Conservation (phyloP, 2,888 invertebrate genomes). For the Tanypteryx hageni region DNA sequence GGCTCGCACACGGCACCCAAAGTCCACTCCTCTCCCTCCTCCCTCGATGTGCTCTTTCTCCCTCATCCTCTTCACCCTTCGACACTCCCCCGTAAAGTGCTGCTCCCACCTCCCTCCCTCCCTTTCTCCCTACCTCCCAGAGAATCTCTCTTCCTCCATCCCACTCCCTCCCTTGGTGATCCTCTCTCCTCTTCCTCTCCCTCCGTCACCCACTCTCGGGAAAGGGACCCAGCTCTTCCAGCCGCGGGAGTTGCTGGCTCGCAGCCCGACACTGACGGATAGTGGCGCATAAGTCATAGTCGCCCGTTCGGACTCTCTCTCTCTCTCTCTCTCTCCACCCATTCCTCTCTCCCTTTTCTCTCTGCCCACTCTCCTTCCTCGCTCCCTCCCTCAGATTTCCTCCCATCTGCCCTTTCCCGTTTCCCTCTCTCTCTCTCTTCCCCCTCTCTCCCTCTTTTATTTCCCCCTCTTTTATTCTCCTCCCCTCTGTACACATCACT, state of each 20-base stretch:
- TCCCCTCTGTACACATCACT: not conserved
- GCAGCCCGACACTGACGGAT: conserved; percentile 63
- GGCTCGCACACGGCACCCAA: not conserved
- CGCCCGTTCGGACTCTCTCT: conserved; percentile 53
- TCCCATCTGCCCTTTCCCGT: not conserved
- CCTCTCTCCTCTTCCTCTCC: not conserved
- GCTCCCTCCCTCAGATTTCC: not conserved
- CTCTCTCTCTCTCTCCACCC: conserved; percentile 27
- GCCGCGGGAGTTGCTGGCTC: conserved; percentile 64
- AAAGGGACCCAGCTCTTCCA: conserved; percentile 50
- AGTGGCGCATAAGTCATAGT: conserved; percentile 63
- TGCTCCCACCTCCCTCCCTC: not conserved
- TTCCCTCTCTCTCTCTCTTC: not conserved
- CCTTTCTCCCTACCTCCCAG: not conserved
- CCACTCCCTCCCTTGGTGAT: not conserved
- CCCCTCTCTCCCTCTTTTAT: too few species aligned
- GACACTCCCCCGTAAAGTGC: conserved; percentile 5
- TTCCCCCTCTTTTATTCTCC: not conserved
- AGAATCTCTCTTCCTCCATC: conserved; percentile 13
- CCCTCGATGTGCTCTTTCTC: not conserved
- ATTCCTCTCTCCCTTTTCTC: not conserved
- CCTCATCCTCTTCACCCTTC: not conserved
- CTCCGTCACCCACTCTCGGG: conserved; percentile 58
- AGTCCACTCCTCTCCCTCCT: not conserved
- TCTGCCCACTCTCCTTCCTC: conserved; percentile 25